Conservation (phyloP, 1,140 invertebrate species). For the Trigoniulus corallinus region DNA sequence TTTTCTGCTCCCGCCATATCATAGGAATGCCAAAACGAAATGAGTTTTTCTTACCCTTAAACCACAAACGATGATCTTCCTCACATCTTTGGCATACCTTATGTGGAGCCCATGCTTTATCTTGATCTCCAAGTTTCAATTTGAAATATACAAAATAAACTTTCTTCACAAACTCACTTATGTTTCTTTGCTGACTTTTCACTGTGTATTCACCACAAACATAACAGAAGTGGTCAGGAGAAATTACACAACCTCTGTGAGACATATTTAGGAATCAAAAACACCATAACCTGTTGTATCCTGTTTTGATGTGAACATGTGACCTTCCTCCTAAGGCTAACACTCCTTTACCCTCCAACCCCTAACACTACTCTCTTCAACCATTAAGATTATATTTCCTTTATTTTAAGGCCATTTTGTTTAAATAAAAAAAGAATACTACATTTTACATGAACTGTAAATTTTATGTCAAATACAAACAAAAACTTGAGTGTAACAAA, state of each 20-base stretch:
- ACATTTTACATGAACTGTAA: too few relatives aligned
- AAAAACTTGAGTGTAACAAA: too few relatives aligned
- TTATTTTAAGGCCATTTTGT: too few relatives aligned
- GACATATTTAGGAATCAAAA: too few relatives aligned
- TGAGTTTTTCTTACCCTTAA: constrained; percentile 11
- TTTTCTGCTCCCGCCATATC: constrained; percentile 9
- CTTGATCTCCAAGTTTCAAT: constrained; percentile 14
- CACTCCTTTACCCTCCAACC: too few relatives aligned
- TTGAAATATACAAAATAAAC: constrained; percentile 11
- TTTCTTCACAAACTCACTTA: constrained; percentile 7
- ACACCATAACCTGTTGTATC: too few relatives aligned
- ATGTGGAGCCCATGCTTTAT: constrained; percentile 15
- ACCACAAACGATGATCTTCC: constrained; percentile 12
- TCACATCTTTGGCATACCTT: constrained; percentile 14
- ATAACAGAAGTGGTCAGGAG: constrained; percentile 5
- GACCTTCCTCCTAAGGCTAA: too few relatives aligned
- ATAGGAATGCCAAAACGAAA: constrained; percentile 6
- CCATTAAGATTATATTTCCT: too few relatives aligned
- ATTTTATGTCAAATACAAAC: too few relatives aligned
- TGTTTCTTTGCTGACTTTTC: constrained; percentile 6
- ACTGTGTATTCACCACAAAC: constrained; percentile 7
- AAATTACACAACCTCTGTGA: not conserved
- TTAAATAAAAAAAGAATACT: too few relatives aligned
- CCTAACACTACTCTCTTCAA: too few relatives aligned
- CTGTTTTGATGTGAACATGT: too few relatives aligned